Base-by-base conservation (phyloP, 2,888 invertebrate species). In the Asteroscopus sphinx region DNA sequence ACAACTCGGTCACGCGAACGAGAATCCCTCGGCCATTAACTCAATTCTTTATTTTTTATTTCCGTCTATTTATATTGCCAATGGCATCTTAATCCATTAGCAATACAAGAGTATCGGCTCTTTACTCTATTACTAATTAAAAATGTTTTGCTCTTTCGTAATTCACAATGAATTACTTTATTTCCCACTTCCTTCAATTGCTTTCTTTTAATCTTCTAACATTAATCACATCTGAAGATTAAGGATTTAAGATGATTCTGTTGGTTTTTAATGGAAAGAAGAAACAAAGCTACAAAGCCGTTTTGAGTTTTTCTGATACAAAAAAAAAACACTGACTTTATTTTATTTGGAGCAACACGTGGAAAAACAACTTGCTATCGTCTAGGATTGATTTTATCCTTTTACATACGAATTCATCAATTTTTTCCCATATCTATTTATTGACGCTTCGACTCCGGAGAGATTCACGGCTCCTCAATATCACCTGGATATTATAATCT, bases 401-500 rank as follows among this genome's bases (percentile, higher is more conserved):
- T 21, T 21, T 21, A 1, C 21, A 4, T 4, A 21, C 3, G 4
- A 21, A 1, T 21, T 39, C n/a, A 7, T 21, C 16, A 13, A 33
- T n/a, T 7, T 21, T 52, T 44, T 47, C 11, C 35, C 30, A 53
- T 51, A 61, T 33, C 45, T 44, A 52, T 64, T 46, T 64, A 64
- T 58, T 37, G 48, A 70, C 44, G 51, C 55, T 37, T 39, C 44
- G 33, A 57, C 65, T 52, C 25, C 44, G 33, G 9, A 37, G 37
- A 57, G 36, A 57, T 64, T 40, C 28, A 46, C 51, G 41, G 40
- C 52, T 68, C 53, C 37, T 53, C 69, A 55, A 65, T 57, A 85
- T 85, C 81, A 83, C 82, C 83, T 82, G 81, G 76, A 83, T 82
- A 85, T 83, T 81, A 85, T 83, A 90, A 91, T 89, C 85, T 88